Base-by-base conservation (phyloP, 2,113 vertebrate genomes). In the Pycnonotus jocosus region DNA sequence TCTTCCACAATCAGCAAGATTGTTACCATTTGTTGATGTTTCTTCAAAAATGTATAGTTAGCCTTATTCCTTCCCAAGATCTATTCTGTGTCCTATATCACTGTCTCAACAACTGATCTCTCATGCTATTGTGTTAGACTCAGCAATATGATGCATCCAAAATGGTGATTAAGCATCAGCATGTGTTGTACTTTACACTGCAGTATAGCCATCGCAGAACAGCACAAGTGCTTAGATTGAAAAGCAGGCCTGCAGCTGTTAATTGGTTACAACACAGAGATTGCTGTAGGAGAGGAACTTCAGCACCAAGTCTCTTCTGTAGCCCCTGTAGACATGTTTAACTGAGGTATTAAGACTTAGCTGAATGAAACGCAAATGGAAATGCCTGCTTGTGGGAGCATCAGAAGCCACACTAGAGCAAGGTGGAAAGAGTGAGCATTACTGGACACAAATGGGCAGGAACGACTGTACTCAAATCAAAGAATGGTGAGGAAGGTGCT, bases 31-130 rank as follows among this genome's bases (percentile, higher is more conserved):
- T 94, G 56, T 31, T 91, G 15, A 11, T 71, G 33, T 85, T 94
- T 69, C 94, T 95, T 95, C 76, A 76, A 68, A 96, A 90, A 83
- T 71, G 77, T 86, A 51, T 93, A 72, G 77, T 95, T 48, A 79
- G n/a, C 22, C 92, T 95, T 47, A 81, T 76, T 93, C 79, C 64
- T 86, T 97, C 96, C 87, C 81, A 93, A 96, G 60, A 96, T 93
- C 28, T 81, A 40, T 37, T 73, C 50, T 53, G 31, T 85, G 45
- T 79, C 40, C 91, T 83, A 19, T 80, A 80, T 64, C 70, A 54
- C 25, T 64, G 83, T 96, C 44, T 76, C 81, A 83, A 61, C 64
- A 40, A 48, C 42, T 69, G 77, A 86, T 54, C 23, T 89, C 31
- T 64, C 37, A 50, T 53, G 61, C 53, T 91, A 30, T 81, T 91